Evolutionary conservation across 1,140 invertebrate species (phyloP).

Genomic region (Elymnias hypermnestra): DNA sequence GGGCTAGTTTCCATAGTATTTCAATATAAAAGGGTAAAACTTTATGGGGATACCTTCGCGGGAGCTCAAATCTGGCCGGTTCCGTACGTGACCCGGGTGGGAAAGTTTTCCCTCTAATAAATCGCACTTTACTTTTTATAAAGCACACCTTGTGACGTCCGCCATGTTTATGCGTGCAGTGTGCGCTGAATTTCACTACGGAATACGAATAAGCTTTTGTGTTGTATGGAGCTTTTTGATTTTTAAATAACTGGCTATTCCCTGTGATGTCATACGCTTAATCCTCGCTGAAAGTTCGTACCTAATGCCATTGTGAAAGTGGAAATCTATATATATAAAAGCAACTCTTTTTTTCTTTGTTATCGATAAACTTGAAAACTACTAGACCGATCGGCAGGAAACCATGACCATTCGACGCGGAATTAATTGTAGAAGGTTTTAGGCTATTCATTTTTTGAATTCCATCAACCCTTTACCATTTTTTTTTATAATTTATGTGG

Average conservation of each 20-base stretch:
- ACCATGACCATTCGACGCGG: no score
- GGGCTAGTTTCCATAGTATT: slow-evolving; percentile 23
- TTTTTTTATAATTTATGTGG: no score
- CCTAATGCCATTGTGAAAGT: no score
- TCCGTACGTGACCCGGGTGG: slow-evolving; percentile 41
- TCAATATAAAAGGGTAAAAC: slow-evolving; percentile 48
- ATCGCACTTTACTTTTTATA: slow-evolving; percentile 64
- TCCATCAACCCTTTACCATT: no score
- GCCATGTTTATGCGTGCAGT: slow-evolving; percentile 48
- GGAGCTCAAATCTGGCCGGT: slow-evolving; percentile 54
- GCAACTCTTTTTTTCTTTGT: no score
- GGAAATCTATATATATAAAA: no score
- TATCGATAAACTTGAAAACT: no score
- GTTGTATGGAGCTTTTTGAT: slow-evolving; percentile 17
- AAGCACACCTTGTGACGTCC: slow-evolving; percentile 56
- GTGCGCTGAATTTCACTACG: slow-evolving; percentile 45
- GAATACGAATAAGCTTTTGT: slow-evolving; percentile 25
- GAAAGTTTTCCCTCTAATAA: slow-evolving; percentile 49
- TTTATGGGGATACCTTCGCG: slow-evolving; percentile 47
- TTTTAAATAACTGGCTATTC: neutral
- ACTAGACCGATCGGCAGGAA: no score
- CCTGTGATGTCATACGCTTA: no score
- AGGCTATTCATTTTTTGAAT: no score
- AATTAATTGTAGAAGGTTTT: no score
- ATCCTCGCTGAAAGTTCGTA: no score